phyloP scores from a whole-genome alignment of 1,140 invertebrate species.

The Luehdorfia chinensis region DNA sequence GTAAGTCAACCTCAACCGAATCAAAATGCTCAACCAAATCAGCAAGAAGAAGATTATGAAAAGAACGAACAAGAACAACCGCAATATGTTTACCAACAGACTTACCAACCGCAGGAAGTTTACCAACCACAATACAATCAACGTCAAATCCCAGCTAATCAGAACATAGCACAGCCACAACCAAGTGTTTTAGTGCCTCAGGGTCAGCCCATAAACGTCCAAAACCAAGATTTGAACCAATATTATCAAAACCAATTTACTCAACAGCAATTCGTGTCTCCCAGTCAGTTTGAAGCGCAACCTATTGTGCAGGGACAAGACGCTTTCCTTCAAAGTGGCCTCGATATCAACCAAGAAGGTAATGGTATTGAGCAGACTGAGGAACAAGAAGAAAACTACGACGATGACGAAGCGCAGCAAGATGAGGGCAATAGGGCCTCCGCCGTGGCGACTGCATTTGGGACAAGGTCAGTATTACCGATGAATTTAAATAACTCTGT shows the following conservation, averaged over 20 bases:
- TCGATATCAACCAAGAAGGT: conserved; percentile 57
- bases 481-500: conserved; percentile 27
- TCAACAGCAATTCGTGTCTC: conserved; percentile 25
- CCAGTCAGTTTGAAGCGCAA: conserved; percentile 26
- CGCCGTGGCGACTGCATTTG: conserved; percentile 62
- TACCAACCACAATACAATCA: conserved; percentile 19
- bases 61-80: conserved; percentile 23
- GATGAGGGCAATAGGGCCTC: conserved; percentile 43
- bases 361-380: conserved; percentile 47
- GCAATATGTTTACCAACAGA: conserved; percentile 27
- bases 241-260: conserved; percentile 23
- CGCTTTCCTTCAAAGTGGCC: conserved; percentile 56
- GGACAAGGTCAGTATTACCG: conserved; percentile 48
- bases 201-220: conserved; percentile 23
- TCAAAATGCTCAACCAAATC: conserved; percentile 1
- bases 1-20: conserved; percentile 30
- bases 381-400: conserved; percentile 30
- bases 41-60: too few species aligned
- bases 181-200: conserved; percentile 20
- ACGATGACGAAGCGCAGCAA: conserved; percentile 33
- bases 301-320: conserved; percentile 40
- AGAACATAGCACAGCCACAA: conserved; percentile 34
- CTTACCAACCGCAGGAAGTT: conserved; percentile 29
- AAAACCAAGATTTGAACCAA: conserved; percentile 26
- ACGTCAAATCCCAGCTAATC: conserved; percentile 20